Conservation (phyloP, 2,888 invertebrate genomes). For the Limnephilus lunatus region DNA sequence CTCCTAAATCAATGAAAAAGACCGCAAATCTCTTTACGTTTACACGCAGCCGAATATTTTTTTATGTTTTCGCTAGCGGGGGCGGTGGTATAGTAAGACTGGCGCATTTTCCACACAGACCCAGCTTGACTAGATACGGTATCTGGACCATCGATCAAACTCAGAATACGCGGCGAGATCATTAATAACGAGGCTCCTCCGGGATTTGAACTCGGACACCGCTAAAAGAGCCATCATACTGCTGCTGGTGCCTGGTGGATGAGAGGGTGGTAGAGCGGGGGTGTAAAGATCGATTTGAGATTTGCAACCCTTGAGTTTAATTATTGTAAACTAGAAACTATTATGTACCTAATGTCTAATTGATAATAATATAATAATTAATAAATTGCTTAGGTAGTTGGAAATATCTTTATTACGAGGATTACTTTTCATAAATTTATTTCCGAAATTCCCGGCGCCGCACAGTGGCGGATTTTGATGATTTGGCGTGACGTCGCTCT, state of each 20-base stretch:
- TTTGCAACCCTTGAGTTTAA: not conserved
- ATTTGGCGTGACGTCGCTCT: no score
- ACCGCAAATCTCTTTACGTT: not conserved
- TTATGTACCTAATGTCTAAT: no score
- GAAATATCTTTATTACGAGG: no score
- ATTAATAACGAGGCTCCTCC: conserved; percentile 54
- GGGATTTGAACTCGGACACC: conserved; percentile 53
- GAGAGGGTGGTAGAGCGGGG: not conserved
- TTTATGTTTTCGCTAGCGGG: not conserved
- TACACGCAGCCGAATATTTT: not conserved
- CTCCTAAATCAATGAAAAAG: not conserved
- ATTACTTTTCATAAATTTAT: no score
- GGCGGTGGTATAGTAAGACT: not conserved
- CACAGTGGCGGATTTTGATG: no score
- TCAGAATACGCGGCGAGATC: conserved; percentile 44
- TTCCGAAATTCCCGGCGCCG: no score
- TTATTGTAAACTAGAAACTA: not conserved
- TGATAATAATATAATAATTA: no score
- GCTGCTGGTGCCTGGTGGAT: not conserved
- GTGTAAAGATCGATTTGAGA: not conserved
- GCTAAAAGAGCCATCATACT: conserved; percentile 52
- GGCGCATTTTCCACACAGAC: conserved; percentile 6
- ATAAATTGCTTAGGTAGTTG: no score
- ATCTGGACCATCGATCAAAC: conserved; percentile 44
- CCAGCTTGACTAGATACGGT: conserved; percentile 34